Base-by-base conservation (phyloP, 2,797 vertebrate genomes). In the Euthynnus affinis region DNA sequence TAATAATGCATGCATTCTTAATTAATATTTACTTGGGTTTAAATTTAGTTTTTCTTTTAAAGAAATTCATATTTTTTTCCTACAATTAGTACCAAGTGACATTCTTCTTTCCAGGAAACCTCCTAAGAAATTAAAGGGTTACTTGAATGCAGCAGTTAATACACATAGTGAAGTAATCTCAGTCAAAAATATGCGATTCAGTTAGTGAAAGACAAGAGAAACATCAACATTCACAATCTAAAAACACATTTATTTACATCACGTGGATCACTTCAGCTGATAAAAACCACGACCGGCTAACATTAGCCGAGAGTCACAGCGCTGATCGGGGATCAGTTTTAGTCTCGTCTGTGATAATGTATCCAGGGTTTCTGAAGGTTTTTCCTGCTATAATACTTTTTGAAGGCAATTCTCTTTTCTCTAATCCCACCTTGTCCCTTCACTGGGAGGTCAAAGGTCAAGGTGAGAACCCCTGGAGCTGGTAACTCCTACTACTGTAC, bases 231-330 rank as follows among this genome's bases (percentile, higher is more conserved):
- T 84, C 93, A 94, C 93, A 94, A 94, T 94, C 93, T 94, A 94
- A 91, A 94, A 94, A 94, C 93, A 93, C 91, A 94, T 94, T 94
- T 94, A 94, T 94, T 94, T 94, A 94, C 93, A 94, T 89, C 87
- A 93, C 84, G 68, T 93, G 92, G 90, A 93, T 93, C 87, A 93
- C 91, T 94, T 93, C 89, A 93, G 92, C 92, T 89, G 92, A 91
- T 92, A 93, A 92, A 94, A 94, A 92, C 84, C 81, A 85, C 58
- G 75, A 71, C 78, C 17, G 76, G 89, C 82, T 68, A 58, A 84
- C 56, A 64, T 72, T 59, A 74, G 82, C 81, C 8, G 23, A 58
- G 86, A 91, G 90, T 61, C 23, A 20, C 89, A 79, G 89, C 75
- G 75, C 88, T 87, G 92, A 91, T 69, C 84, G 0, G 63, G 73